These are phyloP conservation scores for Patella caerulea DNA, from an alignment of 2,888 invertebrate genomes.

Conservation along the genomic window DNA sequence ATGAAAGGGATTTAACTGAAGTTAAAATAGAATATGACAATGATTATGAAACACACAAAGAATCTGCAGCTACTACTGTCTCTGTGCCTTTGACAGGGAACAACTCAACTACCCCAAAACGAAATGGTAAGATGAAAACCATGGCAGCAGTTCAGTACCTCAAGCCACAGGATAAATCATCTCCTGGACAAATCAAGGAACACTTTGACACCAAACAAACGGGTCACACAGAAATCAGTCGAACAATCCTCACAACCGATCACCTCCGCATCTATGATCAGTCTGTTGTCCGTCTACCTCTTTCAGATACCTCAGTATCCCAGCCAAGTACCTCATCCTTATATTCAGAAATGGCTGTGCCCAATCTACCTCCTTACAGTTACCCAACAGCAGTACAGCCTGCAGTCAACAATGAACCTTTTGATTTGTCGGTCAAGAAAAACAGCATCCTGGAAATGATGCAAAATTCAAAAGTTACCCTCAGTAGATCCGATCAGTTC, in stretches of 20 bases:
- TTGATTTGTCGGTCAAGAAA: conserved; percentile 26
- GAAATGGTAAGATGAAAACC: conserved; percentile 8
- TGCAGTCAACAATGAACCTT: conserved; percentile 20
- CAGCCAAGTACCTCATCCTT: conserved; percentile 23
- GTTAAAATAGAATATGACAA: not conserved
- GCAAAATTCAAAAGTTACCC: not conserved
- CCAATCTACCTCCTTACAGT: conserved; percentile 5
- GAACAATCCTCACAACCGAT: conserved; percentile 7
- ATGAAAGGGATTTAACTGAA: not conserved
- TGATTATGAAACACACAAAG: conserved; percentile 1
- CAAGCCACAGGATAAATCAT: conserved; percentile 6
- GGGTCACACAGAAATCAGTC: conserved; percentile 9
- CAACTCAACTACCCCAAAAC: conserved; percentile 8
- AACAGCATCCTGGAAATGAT: conserved; percentile 11
- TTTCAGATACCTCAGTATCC: conserved; percentile 25
- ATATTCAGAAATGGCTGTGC: conserved; percentile 18
- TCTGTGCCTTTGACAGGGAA: conserved; percentile 10
- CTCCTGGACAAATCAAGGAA: conserved; percentile 5
- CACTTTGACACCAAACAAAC: conserved; percentile 10
- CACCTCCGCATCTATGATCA: conserved; percentile 18
- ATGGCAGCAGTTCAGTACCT: conserved; percentile 10
- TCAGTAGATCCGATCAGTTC: conserved; percentile 7
- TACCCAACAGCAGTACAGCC: conserved; percentile 7
- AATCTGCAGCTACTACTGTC: conserved; percentile 6
- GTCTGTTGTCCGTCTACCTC: conserved; percentile 25